A percentile compares a stretch with the other conserved stretches of the same genome.
Evolutionary conservation across 2,888 invertebrate species (phyloP).

Genomic region (Ophion ventricosus): DNA sequence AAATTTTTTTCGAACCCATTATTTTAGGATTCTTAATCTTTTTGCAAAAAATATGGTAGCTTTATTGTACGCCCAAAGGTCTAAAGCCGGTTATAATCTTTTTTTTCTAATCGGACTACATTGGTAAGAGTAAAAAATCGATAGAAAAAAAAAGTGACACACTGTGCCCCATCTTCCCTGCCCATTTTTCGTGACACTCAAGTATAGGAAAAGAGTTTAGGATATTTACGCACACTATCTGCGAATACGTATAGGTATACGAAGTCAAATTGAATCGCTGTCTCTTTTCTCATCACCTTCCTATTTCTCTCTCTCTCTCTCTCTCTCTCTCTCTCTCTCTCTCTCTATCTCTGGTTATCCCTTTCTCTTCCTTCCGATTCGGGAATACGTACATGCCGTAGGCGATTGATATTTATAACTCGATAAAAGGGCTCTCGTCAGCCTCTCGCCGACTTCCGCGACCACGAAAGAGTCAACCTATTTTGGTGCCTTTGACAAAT

Average conservation of each 20-base stretch:
- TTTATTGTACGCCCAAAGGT: too few species aligned
- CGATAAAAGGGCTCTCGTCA: constrained; percentile 62
- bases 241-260: background rate
- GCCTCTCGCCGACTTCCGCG: constrained; percentile 44
- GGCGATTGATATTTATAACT: constrained; percentile 62
- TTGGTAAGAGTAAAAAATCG: too few species aligned
- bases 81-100: too few species aligned
- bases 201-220: background rate
- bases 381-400: constrained; percentile 13
- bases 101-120: too few species aligned
- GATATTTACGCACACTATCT: background rate
- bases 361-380: background rate
- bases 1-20: too few species aligned
- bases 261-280: background rate
- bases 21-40: too few species aligned
- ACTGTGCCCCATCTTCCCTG: too few species aligned
- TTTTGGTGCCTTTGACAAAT: constrained; percentile 66
- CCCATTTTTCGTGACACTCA: background rate
- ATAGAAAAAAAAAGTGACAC: too few species aligned
- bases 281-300: background rate
- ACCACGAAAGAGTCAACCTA: constrained; percentile 62
- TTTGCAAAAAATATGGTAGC: too few species aligned
- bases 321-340: constrained; percentile 5
- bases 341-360: background rate
- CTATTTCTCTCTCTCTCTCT: constrained; percentile 10